These are phyloP conservation scores for Drosophila koepferae DNA, from an alignment of 2,888 invertebrate species.

Conservation along the genomic window DNA sequence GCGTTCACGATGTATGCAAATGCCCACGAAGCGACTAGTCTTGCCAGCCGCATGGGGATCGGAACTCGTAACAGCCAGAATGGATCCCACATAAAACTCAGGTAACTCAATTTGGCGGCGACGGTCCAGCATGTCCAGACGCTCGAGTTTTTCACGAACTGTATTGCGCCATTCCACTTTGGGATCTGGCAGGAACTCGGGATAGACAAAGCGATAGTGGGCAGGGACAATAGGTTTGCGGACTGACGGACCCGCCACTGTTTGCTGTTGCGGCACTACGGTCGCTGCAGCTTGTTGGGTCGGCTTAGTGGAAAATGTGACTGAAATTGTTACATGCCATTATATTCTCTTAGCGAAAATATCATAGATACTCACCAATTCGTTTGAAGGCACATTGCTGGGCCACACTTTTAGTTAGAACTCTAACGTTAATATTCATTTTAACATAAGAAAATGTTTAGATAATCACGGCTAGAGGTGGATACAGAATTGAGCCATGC, in stretches of 20 bases:
- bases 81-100: slow-evolving; percentile 98
- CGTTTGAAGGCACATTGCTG: slow-evolving; percentile 57
- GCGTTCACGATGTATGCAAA: slow-evolving; percentile 94
- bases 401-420: slow-evolving; percentile 44
- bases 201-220: slow-evolving; percentile 90
- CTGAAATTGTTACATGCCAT: slow-evolving; percentile 35
- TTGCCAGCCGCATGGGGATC: slow-evolving; percentile 95
- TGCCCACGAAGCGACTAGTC: slow-evolving; percentile 90
- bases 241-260: slow-evolving; percentile 20
- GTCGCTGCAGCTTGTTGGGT: slow-evolving; percentile 48
- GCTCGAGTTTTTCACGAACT: slow-evolving; percentile 94
- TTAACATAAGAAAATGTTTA: slow-evolving; percentile 60
- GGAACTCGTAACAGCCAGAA: slow-evolving; percentile 94
- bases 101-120: slow-evolving; percentile 92
- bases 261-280: slow-evolving; percentile 39
- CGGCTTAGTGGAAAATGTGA: slow-evolving; percentile 72
- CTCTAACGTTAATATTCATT: slow-evolving; percentile 64
- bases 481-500: background rate
- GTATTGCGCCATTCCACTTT: slow-evolving; percentile 91
- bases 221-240: slow-evolving; percentile 82
- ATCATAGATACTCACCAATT: slow-evolving; percentile 55
- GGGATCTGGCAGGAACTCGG: slow-evolving; percentile 97
- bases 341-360: background rate
- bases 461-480: slow-evolving; percentile 59
- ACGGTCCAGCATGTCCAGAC: slow-evolving; percentile 96